Evolutionary conservation across 2,113 vertebrate genomes (phyloP).

Genomic region (Semnornis frantzii): DNA sequence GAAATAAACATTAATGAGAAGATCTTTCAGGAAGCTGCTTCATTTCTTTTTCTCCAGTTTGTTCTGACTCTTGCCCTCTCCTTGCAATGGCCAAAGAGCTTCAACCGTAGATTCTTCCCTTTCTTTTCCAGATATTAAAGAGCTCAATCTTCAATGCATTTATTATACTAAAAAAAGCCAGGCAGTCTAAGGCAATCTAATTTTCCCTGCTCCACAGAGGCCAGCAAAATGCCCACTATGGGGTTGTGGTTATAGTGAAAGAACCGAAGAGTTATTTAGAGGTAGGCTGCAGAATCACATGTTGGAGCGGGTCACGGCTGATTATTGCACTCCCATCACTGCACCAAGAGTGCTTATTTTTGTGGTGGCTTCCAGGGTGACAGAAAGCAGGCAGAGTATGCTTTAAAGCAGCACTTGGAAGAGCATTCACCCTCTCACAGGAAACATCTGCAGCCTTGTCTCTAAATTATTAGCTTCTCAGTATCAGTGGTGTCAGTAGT

Average conservation of each 20-base stretch:
- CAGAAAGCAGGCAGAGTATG: neutral
- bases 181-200: constrained; percentile 13
- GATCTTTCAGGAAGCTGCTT: neutral
- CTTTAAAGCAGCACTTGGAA: neutral
- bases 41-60: constrained; percentile 14
- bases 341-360: neutral
- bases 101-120: neutral
- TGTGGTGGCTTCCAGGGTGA: neutral
- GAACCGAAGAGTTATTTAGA: neutral
- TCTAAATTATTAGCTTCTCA: neutral
- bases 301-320: neutral
- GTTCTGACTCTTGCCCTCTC: neutral
- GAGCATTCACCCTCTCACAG: neutral
- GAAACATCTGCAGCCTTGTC: neutral
- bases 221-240: constrained; percentile 14
- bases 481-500: too few relatives aligned
- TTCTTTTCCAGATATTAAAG: constrained; percentile 48
- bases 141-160: constrained; percentile 31
- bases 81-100: constrained; percentile 25
- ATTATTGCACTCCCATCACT: neutral
- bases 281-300: neutral
- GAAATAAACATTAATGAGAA: neutral
- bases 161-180: constrained; percentile 40
- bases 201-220: neutral
- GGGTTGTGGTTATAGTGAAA: constrained; percentile 21